Evolutionary conservation across 2,797 vertebrate species (phyloP), one percentile per base, ranked within the genome.

Genomic region (Passerculus sandwichensis): DNA sequence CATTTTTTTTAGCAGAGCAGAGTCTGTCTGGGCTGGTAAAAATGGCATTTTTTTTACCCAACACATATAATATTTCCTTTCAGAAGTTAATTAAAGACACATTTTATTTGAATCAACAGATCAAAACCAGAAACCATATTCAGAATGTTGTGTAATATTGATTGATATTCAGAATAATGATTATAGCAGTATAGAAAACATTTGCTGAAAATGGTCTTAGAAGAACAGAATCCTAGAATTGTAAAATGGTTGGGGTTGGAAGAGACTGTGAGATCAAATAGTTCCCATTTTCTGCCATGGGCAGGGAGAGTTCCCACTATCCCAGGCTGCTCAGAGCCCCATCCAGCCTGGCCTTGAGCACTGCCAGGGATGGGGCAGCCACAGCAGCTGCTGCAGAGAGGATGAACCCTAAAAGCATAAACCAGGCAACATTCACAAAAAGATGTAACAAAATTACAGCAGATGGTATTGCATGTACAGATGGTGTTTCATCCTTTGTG

Each of bases 101-200:
- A 53, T 79, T 85, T 91, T 56, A 80, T 93, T 88, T 88, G 44
- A 85, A 85, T 42, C n/a, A 85, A 73, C 13, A 82, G 72, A 57
- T 69, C 66, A 72, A 88, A 88, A 9, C 8, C 50, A 93, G 79
- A 88, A 84, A 91, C 85, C 36, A 47, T 56, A 27, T 82, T 74
- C 34, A 40, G 45, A 87, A 75, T 84, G 12, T 4, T 54, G 5
- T 38, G 7, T 25, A 67, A 36, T 45, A 69, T 78, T 81, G 65
- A 78, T 34, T 62, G 15, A 66, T 81, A 69, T 30, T 86, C 70
- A 81, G n/a, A 81, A 66, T 67, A 92, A 80, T 57, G 22, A 59
- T n/a, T 61, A 8, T 10, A 87, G 32, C 54, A 47, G 21, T 30
- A 27, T 1, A 88, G 54, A 81, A 83, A 73, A 45, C 8, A 36